phyloP scores from a whole-genome alignment of 2,113 vertebrate species.

The Trichomycterus rosablanca region DNA sequence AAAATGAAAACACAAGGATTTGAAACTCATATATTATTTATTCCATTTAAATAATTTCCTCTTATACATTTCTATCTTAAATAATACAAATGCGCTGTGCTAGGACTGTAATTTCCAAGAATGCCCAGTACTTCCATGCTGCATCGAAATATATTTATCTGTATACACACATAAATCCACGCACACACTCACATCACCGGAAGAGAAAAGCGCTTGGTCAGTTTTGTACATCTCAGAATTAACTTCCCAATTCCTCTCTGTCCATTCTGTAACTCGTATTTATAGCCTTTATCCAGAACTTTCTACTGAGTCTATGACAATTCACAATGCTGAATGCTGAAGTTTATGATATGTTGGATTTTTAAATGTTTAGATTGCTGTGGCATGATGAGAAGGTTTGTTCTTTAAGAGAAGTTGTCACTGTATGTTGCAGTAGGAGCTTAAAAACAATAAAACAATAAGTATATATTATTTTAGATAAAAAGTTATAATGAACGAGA shows the following conservation, averaged over 20 bases:
- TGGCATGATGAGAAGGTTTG: neutral
- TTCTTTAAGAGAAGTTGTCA: neutral
- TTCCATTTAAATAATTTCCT: constrained; percentile 78
- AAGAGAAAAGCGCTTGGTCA: too few relatives aligned
- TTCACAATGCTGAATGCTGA: constrained; percentile 56
- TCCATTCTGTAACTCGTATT: constrained; percentile 61
- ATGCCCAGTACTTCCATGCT: constrained; percentile 67
- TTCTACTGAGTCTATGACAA: constrained; percentile 51
- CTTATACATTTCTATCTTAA: constrained; percentile 75
- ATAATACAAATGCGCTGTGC: constrained; percentile 76
- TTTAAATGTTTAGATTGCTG: constrained; percentile 20
- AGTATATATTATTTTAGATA: too few relatives aligned
- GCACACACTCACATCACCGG: constrained; percentile 36
- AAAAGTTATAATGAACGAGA: too few relatives aligned
- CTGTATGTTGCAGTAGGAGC: too few relatives aligned
- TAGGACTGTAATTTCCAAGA: constrained; percentile 71
- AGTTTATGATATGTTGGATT: constrained; percentile 46
- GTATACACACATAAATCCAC: constrained; percentile 48
- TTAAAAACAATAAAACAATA: too few relatives aligned
- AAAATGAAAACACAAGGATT: constrained; percentile 21
- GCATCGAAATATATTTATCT: constrained; percentile 57
- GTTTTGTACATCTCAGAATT: constrained; percentile 60
- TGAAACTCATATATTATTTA: constrained; percentile 80
- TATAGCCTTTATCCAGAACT: constrained; percentile 47
- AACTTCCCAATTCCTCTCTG: constrained; percentile 39